Evolutionary conservation across 1,140 invertebrate genomes (phyloP).

Genomic region (Procambarus clarkii): DNA sequence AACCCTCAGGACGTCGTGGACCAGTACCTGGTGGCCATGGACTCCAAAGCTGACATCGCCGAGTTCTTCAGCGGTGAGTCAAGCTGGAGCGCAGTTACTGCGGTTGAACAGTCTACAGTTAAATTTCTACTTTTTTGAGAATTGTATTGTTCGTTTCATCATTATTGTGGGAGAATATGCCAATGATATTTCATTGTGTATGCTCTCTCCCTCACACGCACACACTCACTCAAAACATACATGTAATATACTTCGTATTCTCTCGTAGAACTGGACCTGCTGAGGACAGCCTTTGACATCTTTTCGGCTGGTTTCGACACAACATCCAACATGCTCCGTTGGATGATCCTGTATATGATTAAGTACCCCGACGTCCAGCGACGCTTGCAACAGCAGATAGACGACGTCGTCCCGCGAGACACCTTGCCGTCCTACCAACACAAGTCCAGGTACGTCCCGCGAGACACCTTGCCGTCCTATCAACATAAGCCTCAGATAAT

Average conservation of each 20-base stretch:
- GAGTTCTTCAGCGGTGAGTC: constrained; percentile 19
- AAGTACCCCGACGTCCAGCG: constrained; percentile 59
- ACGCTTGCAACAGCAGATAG: constrained; percentile 59
- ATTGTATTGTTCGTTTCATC: too few relatives aligned
- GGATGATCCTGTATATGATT: constrained; percentile 64
- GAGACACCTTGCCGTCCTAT: too few relatives aligned
- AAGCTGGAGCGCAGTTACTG: neutral
- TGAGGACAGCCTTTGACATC: constrained; percentile 43
- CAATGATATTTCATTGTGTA: too few relatives aligned
- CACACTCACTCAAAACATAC: too few relatives aligned
- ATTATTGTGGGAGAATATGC: too few relatives aligned
- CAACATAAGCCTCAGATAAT: too few relatives aligned
- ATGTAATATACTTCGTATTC: too few relatives aligned
- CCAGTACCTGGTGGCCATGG: constrained; percentile 74
- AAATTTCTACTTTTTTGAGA: too few relatives aligned
- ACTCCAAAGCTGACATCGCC: constrained; percentile 17
- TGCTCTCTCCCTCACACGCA: too few relatives aligned
- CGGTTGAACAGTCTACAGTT: too few relatives aligned
- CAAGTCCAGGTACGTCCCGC: neutral
- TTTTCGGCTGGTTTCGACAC: constrained; percentile 70
- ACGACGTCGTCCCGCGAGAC: constrained; percentile 37
- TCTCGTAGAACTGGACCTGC: constrained; percentile 39
- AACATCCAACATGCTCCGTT: constrained; percentile 35
- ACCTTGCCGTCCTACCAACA: constrained; percentile 16
- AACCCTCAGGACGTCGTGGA: constrained; percentile 76